Evolutionary conservation across 1,140 invertebrate genomes (phyloP).

Genomic region (Andrena cerasifolii): DNA sequence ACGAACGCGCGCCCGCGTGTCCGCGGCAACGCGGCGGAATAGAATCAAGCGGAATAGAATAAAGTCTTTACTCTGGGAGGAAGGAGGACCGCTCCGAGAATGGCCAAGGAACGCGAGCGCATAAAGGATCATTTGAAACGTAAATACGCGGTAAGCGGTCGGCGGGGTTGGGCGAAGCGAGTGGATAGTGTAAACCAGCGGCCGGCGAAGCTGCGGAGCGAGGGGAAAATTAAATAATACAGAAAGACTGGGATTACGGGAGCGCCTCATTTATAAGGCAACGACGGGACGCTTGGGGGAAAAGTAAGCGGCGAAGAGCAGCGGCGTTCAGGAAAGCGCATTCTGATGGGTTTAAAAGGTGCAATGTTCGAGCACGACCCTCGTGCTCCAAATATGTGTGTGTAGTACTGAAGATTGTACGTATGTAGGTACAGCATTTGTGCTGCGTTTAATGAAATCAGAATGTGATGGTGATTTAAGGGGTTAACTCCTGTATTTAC

Average conservation of each 20-base stretch:
- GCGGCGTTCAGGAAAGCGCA: slow-evolving; percentile 3
- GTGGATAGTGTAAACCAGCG: background rate
- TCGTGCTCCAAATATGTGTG: no score
- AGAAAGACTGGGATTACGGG: slow-evolving; percentile 25
- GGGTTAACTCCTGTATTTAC: no score
- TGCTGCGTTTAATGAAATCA: no score
- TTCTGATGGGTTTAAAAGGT: background rate
- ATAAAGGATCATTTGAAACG: slow-evolving; percentile 29
- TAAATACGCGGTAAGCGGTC: slow-evolving; percentile 18
- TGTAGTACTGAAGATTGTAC: no score
- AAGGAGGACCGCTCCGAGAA: background rate
- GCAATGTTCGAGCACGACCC: background rate
- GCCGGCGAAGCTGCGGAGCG: background rate
- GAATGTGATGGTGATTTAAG: no score
- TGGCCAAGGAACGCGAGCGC: background rate
- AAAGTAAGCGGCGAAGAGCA: background rate
- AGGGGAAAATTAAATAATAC: slow-evolving; percentile 33
- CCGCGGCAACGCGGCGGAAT: slow-evolving; percentile 4
- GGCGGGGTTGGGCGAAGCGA: background rate
- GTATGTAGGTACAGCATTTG: no score
- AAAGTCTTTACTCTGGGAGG: slow-evolving; percentile 36
- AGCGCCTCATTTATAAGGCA: slow-evolving; percentile 17
- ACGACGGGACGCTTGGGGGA: background rate
- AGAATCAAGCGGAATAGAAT: slow-evolving; percentile 22
- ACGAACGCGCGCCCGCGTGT: background rate